Evolutionary conservation across 2,797 vertebrate species (phyloP).

Genomic region (Poeciliopsis paucimaculata): DNA sequence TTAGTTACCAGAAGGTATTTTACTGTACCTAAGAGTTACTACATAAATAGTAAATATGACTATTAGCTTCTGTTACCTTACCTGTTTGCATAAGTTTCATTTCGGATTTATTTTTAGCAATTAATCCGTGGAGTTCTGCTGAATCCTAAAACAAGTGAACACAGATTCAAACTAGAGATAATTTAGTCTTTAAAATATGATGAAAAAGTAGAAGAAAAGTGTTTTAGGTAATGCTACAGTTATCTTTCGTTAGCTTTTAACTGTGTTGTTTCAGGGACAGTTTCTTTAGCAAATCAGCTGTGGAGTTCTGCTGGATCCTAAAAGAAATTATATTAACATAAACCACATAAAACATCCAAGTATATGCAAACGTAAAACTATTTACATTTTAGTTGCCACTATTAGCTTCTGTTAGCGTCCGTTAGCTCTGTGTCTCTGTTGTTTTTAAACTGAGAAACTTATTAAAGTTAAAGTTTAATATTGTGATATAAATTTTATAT

Average conservation of each 20-base stretch:
- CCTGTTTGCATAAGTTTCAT: too few species aligned
- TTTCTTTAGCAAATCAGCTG: background rate
- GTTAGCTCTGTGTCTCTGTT: background rate
- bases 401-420: background rate
- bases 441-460: background rate
- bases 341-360: background rate
- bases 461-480: background rate
- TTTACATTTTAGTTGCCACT: background rate
- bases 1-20: constrained; percentile 1
- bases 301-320: background rate
- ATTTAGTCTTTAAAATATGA: background rate
- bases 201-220: background rate
- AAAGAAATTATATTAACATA: background rate
- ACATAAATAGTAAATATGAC: background rate
- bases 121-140: background rate
- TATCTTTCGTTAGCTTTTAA: background rate
- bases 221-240: background rate
- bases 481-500: background rate
- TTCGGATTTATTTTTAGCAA: background rate
- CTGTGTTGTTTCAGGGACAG: background rate
- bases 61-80: background rate
- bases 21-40: background rate
- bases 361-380: background rate
- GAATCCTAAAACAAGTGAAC: background rate
- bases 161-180: background rate